These are phyloP conservation scores for Phylloscopus collybita DNA, from an alignment of 2,797 vertebrate genomes.

Conservation along the genomic window DNA sequence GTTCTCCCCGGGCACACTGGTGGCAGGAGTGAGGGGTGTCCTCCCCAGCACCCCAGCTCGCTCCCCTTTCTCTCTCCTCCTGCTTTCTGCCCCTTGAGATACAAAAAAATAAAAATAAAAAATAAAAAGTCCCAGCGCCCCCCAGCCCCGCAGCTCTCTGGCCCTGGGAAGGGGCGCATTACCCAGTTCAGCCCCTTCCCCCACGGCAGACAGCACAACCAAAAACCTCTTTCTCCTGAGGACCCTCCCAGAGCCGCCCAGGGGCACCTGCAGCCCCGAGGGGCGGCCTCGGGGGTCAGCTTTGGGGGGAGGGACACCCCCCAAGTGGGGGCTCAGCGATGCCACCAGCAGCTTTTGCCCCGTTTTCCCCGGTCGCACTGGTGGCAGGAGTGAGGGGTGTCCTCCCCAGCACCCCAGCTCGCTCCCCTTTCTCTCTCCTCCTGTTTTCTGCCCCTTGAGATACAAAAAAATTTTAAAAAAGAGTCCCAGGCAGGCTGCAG, in stretches of 20 bases:
- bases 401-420: neutral
- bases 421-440: neutral
- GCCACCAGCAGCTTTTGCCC: neutral
- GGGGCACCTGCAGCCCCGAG: neutral
- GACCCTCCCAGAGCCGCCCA: too few relatives aligned
- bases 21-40: too few relatives aligned
- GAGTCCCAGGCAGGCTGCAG: neutral
- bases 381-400: neutral
- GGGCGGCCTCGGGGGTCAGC: neutral
- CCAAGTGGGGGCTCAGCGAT: rapidly evolving
- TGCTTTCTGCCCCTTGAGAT: too few relatives aligned
- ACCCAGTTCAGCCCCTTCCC: neutral
- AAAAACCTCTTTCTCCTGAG: neutral
- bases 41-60: too few relatives aligned
- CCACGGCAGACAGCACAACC: neutral
- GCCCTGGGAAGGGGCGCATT: rapidly evolving
- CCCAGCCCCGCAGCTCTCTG: neutral
- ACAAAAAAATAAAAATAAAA: too few relatives aligned
- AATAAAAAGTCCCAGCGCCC: neutral
- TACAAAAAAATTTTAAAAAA: neutral
- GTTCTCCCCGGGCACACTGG: too few relatives aligned
- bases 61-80: too few relatives aligned
- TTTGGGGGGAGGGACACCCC: neutral
- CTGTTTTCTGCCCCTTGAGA: neutral
- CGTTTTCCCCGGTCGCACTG: rapidly evolving